These are phyloP conservation scores for Streptopelia turtur DNA, from an alignment of 2,797 vertebrate species.

Conservation along the genomic window DNA sequence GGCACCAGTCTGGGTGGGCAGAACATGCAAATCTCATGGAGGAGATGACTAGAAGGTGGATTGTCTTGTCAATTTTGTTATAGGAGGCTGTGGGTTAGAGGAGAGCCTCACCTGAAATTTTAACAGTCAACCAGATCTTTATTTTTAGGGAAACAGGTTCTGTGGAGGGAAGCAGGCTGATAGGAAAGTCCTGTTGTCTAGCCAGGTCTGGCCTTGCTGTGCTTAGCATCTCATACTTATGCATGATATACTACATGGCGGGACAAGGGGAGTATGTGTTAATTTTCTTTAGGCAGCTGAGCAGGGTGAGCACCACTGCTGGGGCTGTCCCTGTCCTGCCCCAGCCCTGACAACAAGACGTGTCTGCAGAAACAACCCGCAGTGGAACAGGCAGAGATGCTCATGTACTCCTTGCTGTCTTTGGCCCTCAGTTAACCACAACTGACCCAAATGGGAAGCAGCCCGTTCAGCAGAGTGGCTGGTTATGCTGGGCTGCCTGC, in stretches of 20 bases:
- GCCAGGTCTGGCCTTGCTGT: background rate
- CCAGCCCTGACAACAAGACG: fast-evolving
- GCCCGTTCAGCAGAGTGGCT: background rate
- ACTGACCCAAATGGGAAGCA: background rate
- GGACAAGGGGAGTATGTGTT: fast-evolving
- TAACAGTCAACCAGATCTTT: background rate
- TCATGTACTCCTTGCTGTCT: background rate
- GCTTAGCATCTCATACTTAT: background rate
- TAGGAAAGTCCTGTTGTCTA: background rate
- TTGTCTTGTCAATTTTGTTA: background rate
- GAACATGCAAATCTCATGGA: background rate
- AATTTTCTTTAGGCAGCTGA: background rate
- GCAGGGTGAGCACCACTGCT: background rate
- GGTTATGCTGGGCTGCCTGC: background rate
- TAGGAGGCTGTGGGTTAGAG: background rate
- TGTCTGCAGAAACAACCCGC: background rate
- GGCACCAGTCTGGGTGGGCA: background rate
- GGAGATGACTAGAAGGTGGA: background rate
- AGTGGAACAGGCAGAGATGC: background rate
- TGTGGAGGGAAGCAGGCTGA: background rate
- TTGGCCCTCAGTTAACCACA: background rate
- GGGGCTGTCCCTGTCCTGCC: background rate
- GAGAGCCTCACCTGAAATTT: background rate
- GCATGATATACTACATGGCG: background rate
- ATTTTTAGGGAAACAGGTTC: background rate